Percentiles rank a stretch among this genome's conserved stretches.
Conservation (phyloP, 1,140 invertebrate genomes). For the Cyclina sinensis region DNA sequence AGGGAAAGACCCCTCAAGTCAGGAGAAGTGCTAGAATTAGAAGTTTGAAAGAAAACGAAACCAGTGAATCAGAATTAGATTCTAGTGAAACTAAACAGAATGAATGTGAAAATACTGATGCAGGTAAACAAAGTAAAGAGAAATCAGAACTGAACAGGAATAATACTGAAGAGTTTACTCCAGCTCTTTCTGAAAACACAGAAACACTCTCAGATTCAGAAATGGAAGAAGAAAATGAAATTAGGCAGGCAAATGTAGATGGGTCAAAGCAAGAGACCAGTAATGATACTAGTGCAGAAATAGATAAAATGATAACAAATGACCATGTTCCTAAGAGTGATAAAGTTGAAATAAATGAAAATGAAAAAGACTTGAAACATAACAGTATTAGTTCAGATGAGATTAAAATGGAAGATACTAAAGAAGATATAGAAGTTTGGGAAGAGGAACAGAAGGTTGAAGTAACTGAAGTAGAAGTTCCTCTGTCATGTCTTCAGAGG, state of each 20-base stretch:
- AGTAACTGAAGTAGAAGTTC: background rate
- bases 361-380: background rate
- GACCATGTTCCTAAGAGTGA: background rate
- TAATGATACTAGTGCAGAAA: background rate
- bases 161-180: slow-evolving; percentile 9
- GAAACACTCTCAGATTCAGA: slow-evolving; percentile 15
- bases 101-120: background rate
- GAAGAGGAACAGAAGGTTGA: background rate
- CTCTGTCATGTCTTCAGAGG: background rate
- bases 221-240: background rate
- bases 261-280: background rate
- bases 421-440: slow-evolving; percentile 10
- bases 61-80: slow-evolving; percentile 1
- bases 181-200: background rate
- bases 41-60: slow-evolving; percentile 9
- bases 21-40: slow-evolving; percentile 30
- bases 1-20: background rate
- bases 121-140: background rate
- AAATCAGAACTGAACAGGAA: slow-evolving; percentile 14
- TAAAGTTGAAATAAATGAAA: background rate
- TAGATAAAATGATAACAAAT: background rate
- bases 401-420: background rate
- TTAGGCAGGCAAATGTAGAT: background rate
- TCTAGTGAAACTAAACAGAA: background rate
- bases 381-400: background rate